These are phyloP conservation scores for Sebastolobus alascanus DNA, from an alignment of 2,797 vertebrate genomes.

Conservation along the genomic window DNA sequence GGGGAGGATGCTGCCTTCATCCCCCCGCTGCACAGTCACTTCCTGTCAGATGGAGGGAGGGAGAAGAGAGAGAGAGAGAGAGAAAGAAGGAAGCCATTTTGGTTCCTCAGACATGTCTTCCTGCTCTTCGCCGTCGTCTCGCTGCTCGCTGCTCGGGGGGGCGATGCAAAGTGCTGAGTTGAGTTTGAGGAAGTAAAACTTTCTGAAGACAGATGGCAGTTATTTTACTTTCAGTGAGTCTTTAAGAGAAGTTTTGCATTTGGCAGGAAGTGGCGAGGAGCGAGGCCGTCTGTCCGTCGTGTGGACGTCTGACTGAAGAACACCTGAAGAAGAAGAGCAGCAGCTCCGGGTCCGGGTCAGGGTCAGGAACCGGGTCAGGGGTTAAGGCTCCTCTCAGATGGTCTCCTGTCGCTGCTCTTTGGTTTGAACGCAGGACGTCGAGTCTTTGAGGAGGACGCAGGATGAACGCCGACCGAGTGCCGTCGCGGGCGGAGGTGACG, in stretches of 20 bases:
- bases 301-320: not conserved
- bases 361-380: too few species aligned
- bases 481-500: slow-evolving; percentile 76
- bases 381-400: not conserved
- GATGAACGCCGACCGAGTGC: slow-evolving; percentile 79
- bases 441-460: slow-evolving; percentile 13
- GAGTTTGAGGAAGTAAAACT: slow-evolving; percentile 44
- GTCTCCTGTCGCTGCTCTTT: not conserved
- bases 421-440: not conserved
- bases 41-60: slow-evolving; percentile 57
- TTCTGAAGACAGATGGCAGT: not conserved
- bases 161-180: not conserved
- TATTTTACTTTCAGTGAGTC: not conserved
- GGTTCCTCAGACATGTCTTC: slow-evolving; percentile 22
- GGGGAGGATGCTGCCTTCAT: slow-evolving; percentile 24
- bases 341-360: too few species aligned
- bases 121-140: not conserved
- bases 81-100: slow-evolving; percentile 70
- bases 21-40: slow-evolving; percentile 58
- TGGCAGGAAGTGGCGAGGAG: slow-evolving; percentile 7
- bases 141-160: not conserved
- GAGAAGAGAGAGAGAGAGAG: slow-evolving; percentile 1
- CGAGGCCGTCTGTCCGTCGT: not conserved
- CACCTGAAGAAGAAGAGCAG: not conserved
- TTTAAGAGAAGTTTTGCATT: not conserved